These are phyloP conservation scores for Beris morrisii DNA, from an alignment of 2,888 invertebrate species.

Conservation along the genomic window DNA sequence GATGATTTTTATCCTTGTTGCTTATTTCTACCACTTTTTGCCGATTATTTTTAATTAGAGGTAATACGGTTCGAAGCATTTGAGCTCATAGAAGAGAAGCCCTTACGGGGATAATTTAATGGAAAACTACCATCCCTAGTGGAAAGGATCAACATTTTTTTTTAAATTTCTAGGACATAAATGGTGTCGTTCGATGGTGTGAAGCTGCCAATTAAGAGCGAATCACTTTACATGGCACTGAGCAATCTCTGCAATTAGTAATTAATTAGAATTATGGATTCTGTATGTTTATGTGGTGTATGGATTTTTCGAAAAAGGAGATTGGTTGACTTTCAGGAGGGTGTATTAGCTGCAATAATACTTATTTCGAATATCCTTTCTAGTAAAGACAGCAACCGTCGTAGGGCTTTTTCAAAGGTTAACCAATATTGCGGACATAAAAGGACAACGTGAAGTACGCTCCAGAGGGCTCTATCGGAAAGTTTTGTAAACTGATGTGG, in stretches of 20 bases:
- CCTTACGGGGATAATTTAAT: conserved; percentile 12
- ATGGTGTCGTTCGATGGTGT: conserved; percentile 5
- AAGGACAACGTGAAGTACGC: no score
- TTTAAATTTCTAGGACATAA: neutral
- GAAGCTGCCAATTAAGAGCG: conserved; percentile 23
- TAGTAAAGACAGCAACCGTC: no score
- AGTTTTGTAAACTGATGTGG: no score
- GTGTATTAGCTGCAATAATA: no score
- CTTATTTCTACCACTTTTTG: neutral
- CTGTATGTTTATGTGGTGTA: no score
- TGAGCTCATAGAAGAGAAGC: neutral
- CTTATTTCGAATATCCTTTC: no score
- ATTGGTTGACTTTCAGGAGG: neutral
- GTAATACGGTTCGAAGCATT: neutral
- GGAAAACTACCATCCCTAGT: conserved; percentile 15
- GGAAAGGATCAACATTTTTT: neutral
- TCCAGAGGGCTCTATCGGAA: no score
- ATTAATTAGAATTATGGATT: no score
- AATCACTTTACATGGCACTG: neutral
- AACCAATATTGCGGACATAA: no score
- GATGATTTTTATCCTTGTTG: no score
- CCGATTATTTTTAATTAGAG: neutral
- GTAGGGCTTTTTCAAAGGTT: no score
- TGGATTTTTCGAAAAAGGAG: neutral
- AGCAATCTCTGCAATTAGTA: no score